Base-by-base conservation (phyloP, 2,113 vertebrate genomes). In the Willisornis vidua region DNA sequence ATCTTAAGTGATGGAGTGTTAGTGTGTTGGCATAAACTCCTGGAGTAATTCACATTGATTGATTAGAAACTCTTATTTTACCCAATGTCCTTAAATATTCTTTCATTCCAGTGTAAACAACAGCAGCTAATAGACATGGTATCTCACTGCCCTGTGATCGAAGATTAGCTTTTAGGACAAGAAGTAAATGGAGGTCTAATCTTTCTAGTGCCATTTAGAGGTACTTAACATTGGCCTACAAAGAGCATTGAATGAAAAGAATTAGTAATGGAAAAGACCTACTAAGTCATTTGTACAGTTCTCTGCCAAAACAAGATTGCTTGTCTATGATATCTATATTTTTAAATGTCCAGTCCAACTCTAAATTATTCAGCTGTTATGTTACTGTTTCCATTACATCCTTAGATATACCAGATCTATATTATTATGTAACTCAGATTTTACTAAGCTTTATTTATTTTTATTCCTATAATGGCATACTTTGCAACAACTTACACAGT, bases 151-250 rank as follows among this genome's bases (percentile, higher is more conserved):
- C 70, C 15, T 74, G 43, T 91, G 67, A 94, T 96, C 2, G 19
- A 96, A 96, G 59, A 73, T 39, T 77, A 81, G 93, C 92, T 97
- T 92, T 96, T 84, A 96, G 51, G 63, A 84, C 73, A 80, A 91
- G 75, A 89, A 88, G 55, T 63, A 95, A 96, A 96, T 95, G 91
- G 87, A 96, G 23, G 59, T 80, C 51, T 90, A 87, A 94, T 91
- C 59, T 77, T 91, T 95, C 91, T 63, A 84, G 66, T 88, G 85
- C 85, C 48, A 94, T 94, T 96, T 93, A 94, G 75, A 80, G 63
- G 72, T 95, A 93, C 93, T 95, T 96, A 96, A 85, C 72, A 74
- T 43, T 76, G 46, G 87, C 83, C 55, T 91, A 83, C 71, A 88
- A 95, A 95, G 51, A 94, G 4, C 48, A 80, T 1, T 63, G 90